phyloP scores from a whole-genome alignment of 1,140 invertebrate species.

The Drosophila auraria region DNA sequence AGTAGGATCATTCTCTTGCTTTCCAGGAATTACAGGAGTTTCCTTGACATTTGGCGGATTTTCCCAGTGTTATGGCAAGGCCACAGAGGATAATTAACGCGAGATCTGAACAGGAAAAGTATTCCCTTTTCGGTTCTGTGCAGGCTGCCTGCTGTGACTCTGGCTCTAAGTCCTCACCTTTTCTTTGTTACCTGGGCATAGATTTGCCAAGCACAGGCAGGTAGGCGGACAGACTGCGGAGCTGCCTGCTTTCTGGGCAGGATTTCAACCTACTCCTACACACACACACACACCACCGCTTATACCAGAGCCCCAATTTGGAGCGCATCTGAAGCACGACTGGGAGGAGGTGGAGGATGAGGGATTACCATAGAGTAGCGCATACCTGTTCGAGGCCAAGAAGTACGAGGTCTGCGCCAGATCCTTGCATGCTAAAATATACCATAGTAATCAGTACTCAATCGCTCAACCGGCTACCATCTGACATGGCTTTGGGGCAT shows the following conservation, averaged over 20 bases:
- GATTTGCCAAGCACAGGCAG: slow-evolving; percentile 7
- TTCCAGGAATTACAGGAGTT: slow-evolving; percentile 20
- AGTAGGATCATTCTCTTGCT: background rate
- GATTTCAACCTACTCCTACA: slow-evolving; percentile 10
- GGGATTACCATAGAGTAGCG: slow-evolving; percentile 27
- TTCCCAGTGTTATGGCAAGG: slow-evolving; percentile 19
- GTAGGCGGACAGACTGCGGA: slow-evolving; percentile 3
- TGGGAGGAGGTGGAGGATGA: background rate
- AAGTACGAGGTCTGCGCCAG: slow-evolving; percentile 98
- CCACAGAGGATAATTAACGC: slow-evolving; percentile 11
- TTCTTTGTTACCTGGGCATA: slow-evolving; percentile 17
- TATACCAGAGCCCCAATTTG: slow-evolving; percentile 11
- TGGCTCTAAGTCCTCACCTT: slow-evolving; percentile 13
- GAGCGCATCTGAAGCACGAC: background rate
- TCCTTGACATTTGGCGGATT: slow-evolving; percentile 27
- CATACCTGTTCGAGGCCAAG: slow-evolving; percentile 97
- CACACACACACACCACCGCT: slow-evolving; percentile 12
- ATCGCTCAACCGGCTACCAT: slow-evolving; percentile 35
- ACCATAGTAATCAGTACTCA: slow-evolving; percentile 68
- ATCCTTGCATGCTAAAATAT: slow-evolving; percentile 94
- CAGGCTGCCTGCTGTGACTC: slow-evolving; percentile 31
- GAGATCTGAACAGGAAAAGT: background rate
- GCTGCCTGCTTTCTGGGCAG: slow-evolving; percentile 2
- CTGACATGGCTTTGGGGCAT: slow-evolving; percentile 23
- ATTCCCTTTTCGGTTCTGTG: background rate